Evolutionary conservation across 2,888 invertebrate species (phyloP).

Genomic region (Campoplex nolae): DNA sequence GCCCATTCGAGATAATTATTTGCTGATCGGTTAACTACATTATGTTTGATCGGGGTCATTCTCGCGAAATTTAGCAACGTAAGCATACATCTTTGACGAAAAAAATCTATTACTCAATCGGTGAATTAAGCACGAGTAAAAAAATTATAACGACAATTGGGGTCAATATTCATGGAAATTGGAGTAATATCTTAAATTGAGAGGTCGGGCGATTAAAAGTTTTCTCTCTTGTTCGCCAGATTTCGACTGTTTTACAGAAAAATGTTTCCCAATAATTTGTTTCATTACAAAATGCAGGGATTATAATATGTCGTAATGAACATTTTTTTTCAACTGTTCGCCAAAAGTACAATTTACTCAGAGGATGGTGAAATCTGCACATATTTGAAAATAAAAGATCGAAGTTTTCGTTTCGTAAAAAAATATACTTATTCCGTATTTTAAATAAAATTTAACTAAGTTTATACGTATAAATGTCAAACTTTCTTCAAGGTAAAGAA

Average conservation of each 20-base stretch:
- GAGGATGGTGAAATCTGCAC: background rate
- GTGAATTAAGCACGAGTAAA: background rate
- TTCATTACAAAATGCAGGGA: background rate
- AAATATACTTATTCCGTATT: background rate
- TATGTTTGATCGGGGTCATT: slow-evolving; percentile 52
- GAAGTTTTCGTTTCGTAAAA: background rate
- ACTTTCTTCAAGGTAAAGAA: background rate
- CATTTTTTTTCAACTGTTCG: background rate
- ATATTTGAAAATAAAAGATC: background rate
- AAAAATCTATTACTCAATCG: slow-evolving; percentile 36
- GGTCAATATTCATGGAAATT: slow-evolving; percentile 14
- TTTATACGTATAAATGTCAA: background rate
- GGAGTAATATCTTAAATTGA: background rate
- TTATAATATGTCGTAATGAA: background rate
- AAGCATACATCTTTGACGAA: slow-evolving; percentile 22
- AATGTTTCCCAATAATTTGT: background rate
- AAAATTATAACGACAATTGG: background rate
- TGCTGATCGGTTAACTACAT: slow-evolving; percentile 59
- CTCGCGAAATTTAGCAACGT: slow-evolving; percentile 54
- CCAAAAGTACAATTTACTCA: background rate
- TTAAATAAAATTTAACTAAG: background rate
- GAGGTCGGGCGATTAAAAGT: background rate
- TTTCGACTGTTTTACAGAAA: background rate
- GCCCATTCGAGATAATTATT: slow-evolving; percentile 46
- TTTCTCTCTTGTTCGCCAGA: background rate